Evolutionary conservation across 2,113 vertebrate species (phyloP).

Genomic region (Sporophila hypoxantha): DNA sequence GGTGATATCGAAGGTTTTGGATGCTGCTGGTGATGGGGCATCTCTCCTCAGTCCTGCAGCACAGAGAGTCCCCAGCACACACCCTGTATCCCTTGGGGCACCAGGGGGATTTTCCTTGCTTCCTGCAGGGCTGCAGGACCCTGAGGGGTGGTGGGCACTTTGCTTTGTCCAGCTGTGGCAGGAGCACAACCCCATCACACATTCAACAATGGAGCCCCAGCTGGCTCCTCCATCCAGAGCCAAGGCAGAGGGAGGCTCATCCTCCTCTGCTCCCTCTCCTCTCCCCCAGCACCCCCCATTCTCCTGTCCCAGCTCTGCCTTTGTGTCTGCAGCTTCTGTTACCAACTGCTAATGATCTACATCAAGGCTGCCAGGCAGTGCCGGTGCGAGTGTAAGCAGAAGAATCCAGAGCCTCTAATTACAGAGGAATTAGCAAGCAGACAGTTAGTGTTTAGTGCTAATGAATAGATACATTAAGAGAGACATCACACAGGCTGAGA

Average conservation of each 20-base stretch:
- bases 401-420: slow-evolving; percentile 63
- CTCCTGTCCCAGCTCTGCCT: slow-evolving; percentile 8
- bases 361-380: slow-evolving; percentile 49
- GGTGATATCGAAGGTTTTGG: not conserved
- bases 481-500: slow-evolving; percentile 45
- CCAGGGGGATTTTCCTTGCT: not conserved
- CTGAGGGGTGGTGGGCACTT: accelerated
- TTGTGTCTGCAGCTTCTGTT: slow-evolving; percentile 42
- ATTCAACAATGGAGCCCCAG: not conserved
- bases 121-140: not conserved
- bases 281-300: not conserved
- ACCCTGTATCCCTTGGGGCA: not conserved
- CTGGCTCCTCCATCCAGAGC: not conserved
- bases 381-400: not conserved
- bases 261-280: not conserved
- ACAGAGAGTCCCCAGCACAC: not conserved
- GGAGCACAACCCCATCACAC: not conserved
- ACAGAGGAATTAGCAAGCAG: slow-evolving; percentile 63
- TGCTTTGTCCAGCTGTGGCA: not conserved
- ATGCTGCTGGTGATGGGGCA: not conserved
- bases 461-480: slow-evolving; percentile 64
- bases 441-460: slow-evolving; percentile 64
- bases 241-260: not conserved
- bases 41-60: not conserved
- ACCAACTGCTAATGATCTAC: slow-evolving; percentile 38